Evolutionary conservation across 2,888 invertebrate species (phyloP).

Genomic region (Leptura quadrifasciata): DNA sequence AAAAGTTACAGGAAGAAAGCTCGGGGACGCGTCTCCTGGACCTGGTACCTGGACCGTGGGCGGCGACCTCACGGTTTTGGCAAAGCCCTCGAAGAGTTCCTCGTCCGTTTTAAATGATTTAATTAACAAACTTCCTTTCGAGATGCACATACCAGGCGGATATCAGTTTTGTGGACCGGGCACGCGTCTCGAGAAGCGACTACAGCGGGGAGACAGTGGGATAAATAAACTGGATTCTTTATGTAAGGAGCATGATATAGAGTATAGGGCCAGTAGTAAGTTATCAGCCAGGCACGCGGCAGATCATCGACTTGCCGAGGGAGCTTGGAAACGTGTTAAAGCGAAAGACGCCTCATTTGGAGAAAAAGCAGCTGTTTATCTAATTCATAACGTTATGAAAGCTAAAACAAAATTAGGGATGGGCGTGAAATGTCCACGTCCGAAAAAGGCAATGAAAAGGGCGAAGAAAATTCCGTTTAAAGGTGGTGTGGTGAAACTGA

Average conservation of each 20-base stretch:
- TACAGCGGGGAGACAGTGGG: constrained; percentile 63
- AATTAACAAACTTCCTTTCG: not conserved
- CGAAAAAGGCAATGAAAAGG: too few relatives aligned
- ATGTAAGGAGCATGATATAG: constrained; percentile 61
- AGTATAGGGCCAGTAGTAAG: constrained; percentile 44
- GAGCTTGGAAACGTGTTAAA: constrained; percentile 56
- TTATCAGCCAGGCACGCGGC: constrained; percentile 16
- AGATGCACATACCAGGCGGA: not conserved
- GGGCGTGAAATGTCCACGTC: too few relatives aligned
- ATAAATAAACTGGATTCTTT: constrained; percentile 58
- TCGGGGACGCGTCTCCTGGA: too few relatives aligned
- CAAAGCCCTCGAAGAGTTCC: not conserved
- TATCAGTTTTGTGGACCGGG: too few relatives aligned
- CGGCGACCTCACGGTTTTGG: not conserved
- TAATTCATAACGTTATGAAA: constrained; percentile 54
- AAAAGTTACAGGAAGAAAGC: too few relatives aligned
- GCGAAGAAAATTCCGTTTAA: too few relatives aligned
- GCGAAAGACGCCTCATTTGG: constrained; percentile 55
- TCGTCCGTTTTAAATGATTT: not conserved
- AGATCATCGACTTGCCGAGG: constrained; percentile 9
- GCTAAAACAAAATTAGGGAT: constrained; percentile 43
- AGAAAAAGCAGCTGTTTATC: constrained; percentile 48
- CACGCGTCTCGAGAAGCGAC: constrained; percentile 42
- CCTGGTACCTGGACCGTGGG: too few relatives aligned
- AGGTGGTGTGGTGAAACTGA: too few relatives aligned